Conservation (phyloP, 2,113 vertebrate genomes). For the Hiodon tergisus region DNA sequence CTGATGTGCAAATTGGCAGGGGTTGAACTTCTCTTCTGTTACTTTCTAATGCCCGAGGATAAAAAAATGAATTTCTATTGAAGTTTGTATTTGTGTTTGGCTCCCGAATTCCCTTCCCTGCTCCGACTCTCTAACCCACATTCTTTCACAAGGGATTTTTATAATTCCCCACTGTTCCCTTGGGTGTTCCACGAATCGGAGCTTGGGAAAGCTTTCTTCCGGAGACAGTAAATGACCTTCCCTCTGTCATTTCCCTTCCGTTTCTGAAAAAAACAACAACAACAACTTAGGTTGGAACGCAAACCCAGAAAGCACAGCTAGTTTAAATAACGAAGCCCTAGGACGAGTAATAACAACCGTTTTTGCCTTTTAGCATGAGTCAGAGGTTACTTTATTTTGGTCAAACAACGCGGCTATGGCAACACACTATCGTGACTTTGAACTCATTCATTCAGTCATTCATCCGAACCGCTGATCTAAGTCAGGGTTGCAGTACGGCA, state of each 20-base stretch:
- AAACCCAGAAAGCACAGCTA: too few species aligned
- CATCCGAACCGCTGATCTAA: too few species aligned
- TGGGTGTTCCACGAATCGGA: constrained; percentile 45
- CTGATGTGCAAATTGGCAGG: too few species aligned
- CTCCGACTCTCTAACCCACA: constrained; percentile 25
- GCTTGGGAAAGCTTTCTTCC: constrained; percentile 64
- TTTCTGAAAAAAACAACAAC: not conserved
- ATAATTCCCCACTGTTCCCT: constrained; percentile 45
- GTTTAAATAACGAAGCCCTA: too few species aligned
- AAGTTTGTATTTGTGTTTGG: constrained; percentile 38
- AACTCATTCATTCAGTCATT: too few species aligned
- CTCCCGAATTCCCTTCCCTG: constrained; percentile 46
- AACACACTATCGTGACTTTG: too few species aligned
- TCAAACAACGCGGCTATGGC: too few species aligned
- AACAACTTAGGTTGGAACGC: not conserved
- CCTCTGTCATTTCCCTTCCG: constrained; percentile 1
- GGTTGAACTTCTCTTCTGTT: not conserved
- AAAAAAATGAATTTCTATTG: not conserved
- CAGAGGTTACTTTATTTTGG: too few species aligned
- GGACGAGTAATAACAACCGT: too few species aligned
- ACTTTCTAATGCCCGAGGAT: not conserved
- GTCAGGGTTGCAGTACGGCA: too few species aligned
- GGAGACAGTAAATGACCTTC: constrained; percentile 33
- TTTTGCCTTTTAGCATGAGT: too few species aligned
- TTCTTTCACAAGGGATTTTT: constrained; percentile 43